Base-by-base conservation (phyloP, 1,140 invertebrate genomes). In the Whitmania pigra region DNA sequence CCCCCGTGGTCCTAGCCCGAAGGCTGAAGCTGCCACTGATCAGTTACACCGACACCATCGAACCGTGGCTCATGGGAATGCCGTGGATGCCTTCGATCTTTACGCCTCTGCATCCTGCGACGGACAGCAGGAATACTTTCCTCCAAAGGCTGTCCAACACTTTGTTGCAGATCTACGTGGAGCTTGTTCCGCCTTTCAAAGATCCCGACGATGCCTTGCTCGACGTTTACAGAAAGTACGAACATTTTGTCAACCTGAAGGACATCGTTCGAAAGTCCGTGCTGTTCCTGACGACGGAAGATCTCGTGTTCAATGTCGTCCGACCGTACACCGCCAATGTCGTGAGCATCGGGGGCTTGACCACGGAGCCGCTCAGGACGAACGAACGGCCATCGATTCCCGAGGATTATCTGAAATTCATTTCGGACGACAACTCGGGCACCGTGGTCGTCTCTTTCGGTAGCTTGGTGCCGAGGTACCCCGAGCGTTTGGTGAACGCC, bases 21-120 rank as follows among this genome's bases (percentile, higher is more conserved):
- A 4, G 55, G 6, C 36, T 60, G 31, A 49, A 43, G 25, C 40
- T 70, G 0, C 69, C 69, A 0, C 22, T 18, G 69, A 53, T 53
- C 17, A 53, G 36, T n/a, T 70, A 70, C 49, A 70, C 36, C 17
- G 69, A 70, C 69, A 54, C 43, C 25, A 13, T 70, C 15, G 49
- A 70, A 13, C 69, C 69, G 1, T 70, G n/a, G 36, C 36, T 70
- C 17, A 54, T 70, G 17, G 25, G 25, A 11, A 25, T 54, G 18
- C 69, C 69, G 0, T 70, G 69, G 69, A 15, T 70, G n/a, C 69
- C 69, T 7, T 70, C 69, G 6, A 53, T 70, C 53, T 70, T 53
- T 22, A 11, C 31, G 20, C 49, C 49, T 0, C 6, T 49, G 22
- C 57, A 11, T 13, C 22, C 57, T 27, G 2, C 36, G 7, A 49